phyloP scores from a whole-genome alignment of 2,888 invertebrate species.

The Drosophila mimetica region DNA sequence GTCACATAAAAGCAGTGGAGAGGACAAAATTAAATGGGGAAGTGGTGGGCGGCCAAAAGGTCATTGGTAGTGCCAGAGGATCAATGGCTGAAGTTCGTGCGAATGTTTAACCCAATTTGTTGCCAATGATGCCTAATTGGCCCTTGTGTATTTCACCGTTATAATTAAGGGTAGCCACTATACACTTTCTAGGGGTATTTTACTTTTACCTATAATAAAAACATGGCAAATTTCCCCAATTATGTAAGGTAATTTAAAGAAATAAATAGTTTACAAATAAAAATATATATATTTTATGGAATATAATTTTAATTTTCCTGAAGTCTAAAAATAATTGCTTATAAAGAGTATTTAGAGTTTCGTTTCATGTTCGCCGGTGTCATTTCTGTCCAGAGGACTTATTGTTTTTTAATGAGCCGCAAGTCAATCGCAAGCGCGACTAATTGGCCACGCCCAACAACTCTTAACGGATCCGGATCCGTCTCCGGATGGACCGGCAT shows the following conservation, averaged over 20 bases:
- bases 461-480: slow-evolving; percentile 34
- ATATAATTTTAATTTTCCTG: too few relatives aligned
- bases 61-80: slow-evolving; percentile 8
- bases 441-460: slow-evolving; percentile 64
- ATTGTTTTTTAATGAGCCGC: slow-evolving; percentile 80
- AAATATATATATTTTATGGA: too few relatives aligned
- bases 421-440: slow-evolving; percentile 73
- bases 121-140: slow-evolving; percentile 63
- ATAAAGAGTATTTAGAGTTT: not conserved
- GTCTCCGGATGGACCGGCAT: slow-evolving; percentile 51
- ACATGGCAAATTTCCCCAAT: too few relatives aligned
- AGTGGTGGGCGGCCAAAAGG: slow-evolving; percentile 1
- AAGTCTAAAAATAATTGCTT: not conserved
- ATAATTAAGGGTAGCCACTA: slow-evolving; percentile 59
- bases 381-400: slow-evolving; percentile 19
- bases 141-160: slow-evolving; percentile 56
- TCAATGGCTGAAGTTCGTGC: slow-evolving; percentile 32
- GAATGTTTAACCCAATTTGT: slow-evolving; percentile 50
- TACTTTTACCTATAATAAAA: too few relatives aligned
- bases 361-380: not conserved
- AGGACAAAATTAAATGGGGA: slow-evolving; percentile 1
- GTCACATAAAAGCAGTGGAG: slow-evolving; percentile 1
- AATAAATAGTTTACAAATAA: too few relatives aligned
- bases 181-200: slow-evolving; percentile 1
- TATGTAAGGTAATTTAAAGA: too few relatives aligned